These are phyloP conservation scores for Morelia viridis DNA, from an alignment of 2,797 vertebrate genomes.

Conservation along the genomic window DNA sequence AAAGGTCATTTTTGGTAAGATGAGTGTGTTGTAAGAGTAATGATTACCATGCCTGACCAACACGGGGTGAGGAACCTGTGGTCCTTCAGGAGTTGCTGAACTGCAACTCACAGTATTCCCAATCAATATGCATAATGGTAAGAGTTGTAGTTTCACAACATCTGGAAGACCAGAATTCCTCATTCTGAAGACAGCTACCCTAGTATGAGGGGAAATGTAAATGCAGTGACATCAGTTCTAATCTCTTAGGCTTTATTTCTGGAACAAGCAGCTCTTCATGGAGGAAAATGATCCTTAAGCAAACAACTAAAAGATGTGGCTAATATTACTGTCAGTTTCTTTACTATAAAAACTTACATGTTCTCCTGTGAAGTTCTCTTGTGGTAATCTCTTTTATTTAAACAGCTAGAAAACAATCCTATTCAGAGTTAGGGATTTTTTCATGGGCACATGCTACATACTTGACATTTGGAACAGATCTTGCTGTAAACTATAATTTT, in stretches of 20 bases:
- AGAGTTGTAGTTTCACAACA: background rate
- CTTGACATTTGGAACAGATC: background rate
- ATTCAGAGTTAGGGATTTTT: background rate
- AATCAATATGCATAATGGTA: background rate
- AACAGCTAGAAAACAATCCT: background rate
- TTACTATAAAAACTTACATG: background rate
- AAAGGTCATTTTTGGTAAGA: background rate
- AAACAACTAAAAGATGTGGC: background rate
- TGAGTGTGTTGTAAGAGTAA: background rate
- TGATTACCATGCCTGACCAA: background rate
- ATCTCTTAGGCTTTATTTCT: background rate
- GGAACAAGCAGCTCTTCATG: background rate
- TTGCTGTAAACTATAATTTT: background rate
- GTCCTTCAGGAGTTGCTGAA: background rate
- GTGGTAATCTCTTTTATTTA: background rate
- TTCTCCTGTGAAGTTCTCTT: background rate
- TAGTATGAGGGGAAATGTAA: background rate
- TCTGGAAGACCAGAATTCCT: background rate
- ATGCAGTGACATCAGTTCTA: background rate
- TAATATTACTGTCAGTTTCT: background rate
- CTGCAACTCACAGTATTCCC: background rate
- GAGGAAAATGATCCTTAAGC: background rate
- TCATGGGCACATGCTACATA: too few relatives aligned
- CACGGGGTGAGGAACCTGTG: background rate
- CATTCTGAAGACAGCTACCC: background rate